Evolutionary conservation across 2,797 vertebrate species (phyloP).

Genomic region (Hybognathus amarus): DNA sequence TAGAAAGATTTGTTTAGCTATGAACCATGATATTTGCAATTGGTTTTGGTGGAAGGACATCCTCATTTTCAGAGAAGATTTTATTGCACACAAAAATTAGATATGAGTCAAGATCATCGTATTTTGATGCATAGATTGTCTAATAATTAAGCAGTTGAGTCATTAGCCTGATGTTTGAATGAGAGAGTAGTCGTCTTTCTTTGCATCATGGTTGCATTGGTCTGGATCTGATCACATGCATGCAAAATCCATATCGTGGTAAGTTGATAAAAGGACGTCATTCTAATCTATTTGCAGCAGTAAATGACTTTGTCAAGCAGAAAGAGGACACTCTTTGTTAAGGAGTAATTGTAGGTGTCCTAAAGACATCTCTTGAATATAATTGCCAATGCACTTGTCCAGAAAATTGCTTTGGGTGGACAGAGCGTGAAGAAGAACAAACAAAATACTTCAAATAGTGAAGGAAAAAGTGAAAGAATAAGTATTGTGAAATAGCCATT

Average conservation of each 20-base stretch:
- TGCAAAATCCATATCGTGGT: constrained; percentile 11
- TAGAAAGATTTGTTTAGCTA: constrained; percentile 1
- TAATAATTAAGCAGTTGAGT: constrained; percentile 36
- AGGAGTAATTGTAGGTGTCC: constrained; percentile 5
- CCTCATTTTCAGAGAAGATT: neutral
- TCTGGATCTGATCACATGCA: neutral
- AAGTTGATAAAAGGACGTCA: neutral
- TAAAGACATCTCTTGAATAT: constrained; percentile 11
- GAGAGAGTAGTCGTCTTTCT: constrained; percentile 21
- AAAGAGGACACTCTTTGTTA: neutral
- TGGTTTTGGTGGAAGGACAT: neutral
- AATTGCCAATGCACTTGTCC: neutral
- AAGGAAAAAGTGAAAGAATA: constrained; percentile 19
- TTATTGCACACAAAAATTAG: neutral
- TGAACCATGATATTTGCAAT: neutral
- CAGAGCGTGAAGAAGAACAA: neutral
- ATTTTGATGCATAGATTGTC: neutral
- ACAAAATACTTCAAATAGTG: constrained; percentile 11
- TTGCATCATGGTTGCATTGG: neutral
- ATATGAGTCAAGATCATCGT: neutral
- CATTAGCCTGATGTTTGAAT: constrained; percentile 27
- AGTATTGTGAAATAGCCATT: constrained; percentile 8
- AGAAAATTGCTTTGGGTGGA: constrained; percentile 27
- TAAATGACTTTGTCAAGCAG: constrained; percentile 1
- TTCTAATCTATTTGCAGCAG: constrained; percentile 7